Percentiles rank a stretch among this genome's conserved stretches.
Evolutionary conservation across 2,113 vertebrate species (phyloP).

Genomic region (Salvelinus namaycush): DNA sequence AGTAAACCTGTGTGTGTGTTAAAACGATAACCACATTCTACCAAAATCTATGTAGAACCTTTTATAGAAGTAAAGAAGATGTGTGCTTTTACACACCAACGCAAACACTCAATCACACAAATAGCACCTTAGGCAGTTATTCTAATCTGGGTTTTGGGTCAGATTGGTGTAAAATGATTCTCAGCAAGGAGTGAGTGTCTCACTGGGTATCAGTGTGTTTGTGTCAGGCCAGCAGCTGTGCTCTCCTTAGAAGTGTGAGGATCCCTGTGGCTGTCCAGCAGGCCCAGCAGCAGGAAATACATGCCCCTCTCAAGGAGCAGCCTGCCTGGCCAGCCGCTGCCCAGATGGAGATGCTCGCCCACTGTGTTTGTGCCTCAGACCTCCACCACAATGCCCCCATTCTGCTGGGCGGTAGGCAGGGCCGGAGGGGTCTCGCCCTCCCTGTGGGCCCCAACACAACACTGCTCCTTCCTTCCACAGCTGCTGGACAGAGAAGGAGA

Average conservation of each 20-base stretch:
- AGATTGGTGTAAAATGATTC: constrained; percentile 15
- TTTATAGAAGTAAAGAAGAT: not conserved
- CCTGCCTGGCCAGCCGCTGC: constrained; percentile 48
- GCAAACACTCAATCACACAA: not conserved
- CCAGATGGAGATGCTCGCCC: constrained; percentile 56
- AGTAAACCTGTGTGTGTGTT: not conserved
- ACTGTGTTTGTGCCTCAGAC: constrained; percentile 42
- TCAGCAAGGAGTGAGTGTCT: constrained; percentile 9
- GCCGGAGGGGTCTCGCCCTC: not conserved
- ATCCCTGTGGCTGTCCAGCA: constrained; percentile 44
- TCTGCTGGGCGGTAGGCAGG: constrained; percentile 43
- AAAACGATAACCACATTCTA: not conserved
- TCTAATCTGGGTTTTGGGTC: not conserved
- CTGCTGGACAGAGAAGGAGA: constrained; percentile 15
- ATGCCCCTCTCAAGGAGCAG: constrained; percentile 43
- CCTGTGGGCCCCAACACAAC: constrained; percentile 2
- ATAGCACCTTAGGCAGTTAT: not conserved
- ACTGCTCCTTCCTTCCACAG: constrained; percentile 13
- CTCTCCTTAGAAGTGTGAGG: constrained; percentile 9
- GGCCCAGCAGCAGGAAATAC: constrained; percentile 28
- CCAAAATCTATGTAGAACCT: not conserved
- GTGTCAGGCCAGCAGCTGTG: constrained; percentile 33
- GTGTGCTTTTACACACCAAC: not conserved
- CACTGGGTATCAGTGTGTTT: constrained; percentile 2
- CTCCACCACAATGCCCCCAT: constrained; percentile 58